phyloP scores from a whole-genome alignment of 1,140 invertebrate species.

The Diachasmimorpha longicaudata region DNA sequence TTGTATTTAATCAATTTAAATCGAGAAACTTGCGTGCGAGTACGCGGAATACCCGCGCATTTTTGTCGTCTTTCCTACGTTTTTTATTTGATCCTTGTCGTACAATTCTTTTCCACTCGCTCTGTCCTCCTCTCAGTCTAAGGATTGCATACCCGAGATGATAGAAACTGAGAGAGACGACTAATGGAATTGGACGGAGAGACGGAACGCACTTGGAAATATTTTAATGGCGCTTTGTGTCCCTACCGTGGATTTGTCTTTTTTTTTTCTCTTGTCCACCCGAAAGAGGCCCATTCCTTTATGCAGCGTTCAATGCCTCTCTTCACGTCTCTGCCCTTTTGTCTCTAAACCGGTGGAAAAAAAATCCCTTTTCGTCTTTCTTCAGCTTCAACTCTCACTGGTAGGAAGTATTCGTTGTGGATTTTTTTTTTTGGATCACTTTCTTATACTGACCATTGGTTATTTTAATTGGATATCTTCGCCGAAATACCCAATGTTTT shows the following conservation, averaged over 20 bases:
- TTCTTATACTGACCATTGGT: constrained; percentile 44
- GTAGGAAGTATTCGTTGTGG: constrained; percentile 20
- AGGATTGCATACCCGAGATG: background rate
- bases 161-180: background rate
- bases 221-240: constrained; percentile 60
- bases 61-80: constrained; percentile 21
- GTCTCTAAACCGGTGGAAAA: constrained; percentile 13
- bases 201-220: constrained; percentile 40
- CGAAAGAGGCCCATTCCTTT: constrained; percentile 1
- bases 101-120: background rate
- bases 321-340: constrained; percentile 9
- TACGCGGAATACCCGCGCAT: constrained; percentile 21
- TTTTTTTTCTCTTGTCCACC: background rate
- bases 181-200: background rate
- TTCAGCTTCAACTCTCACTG: background rate
- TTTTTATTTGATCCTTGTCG: constrained; percentile 4
- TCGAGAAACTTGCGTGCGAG: constrained; percentile 20
- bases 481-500: constrained; percentile 28
- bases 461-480: constrained; percentile 64
- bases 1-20: constrained; percentile 36
- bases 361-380: constrained; percentile 32
- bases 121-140: background rate
- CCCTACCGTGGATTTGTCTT: constrained; percentile 27
- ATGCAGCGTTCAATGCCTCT: constrained; percentile 2
- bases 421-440: constrained; percentile 15